Conservation (phyloP, 2,797 vertebrate species). For the Enteromius unitaeniatus region DNA sequence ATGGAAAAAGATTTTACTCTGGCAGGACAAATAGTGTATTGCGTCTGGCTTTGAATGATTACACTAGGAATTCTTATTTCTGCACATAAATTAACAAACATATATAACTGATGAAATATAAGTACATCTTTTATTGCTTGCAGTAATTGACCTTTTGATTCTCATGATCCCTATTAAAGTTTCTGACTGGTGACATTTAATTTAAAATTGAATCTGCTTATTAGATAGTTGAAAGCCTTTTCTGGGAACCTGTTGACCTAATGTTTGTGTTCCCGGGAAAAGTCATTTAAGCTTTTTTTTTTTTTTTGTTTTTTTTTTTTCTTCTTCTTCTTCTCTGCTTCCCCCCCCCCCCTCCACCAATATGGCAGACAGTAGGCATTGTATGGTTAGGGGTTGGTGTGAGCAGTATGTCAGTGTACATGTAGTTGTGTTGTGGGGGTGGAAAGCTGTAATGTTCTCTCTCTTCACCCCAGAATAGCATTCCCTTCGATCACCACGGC, state of each 20-base stretch:
- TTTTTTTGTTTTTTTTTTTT: neutral
- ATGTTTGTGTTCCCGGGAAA: neutral
- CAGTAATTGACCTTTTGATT: constrained; percentile 3
- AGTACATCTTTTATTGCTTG: neutral
- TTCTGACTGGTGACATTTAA: neutral
- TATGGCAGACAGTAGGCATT: neutral
- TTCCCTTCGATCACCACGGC: constrained; percentile 97
- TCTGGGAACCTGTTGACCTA: neutral
- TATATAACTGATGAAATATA: neutral
- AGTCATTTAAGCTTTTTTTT: neutral
- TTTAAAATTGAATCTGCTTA: neutral
- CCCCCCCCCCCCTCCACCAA: too few relatives aligned
- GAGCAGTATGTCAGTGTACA: neutral
- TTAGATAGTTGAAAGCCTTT: neutral
- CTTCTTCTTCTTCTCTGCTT: too few relatives aligned
- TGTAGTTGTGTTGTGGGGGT: constrained; percentile 2
- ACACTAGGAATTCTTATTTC: neutral
- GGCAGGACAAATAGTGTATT: neutral
- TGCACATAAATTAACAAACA: neutral
- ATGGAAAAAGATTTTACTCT: neutral
- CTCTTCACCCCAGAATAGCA: constrained; percentile 92
- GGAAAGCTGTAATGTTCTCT: constrained; percentile 51
- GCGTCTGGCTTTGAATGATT: neutral
- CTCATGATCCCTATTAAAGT: neutral
- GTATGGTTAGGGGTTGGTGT: neutral